These are phyloP conservation scores for Blastobasis adustella DNA, from an alignment of 2,888 invertebrate genomes.

Conservation along the genomic window DNA sequence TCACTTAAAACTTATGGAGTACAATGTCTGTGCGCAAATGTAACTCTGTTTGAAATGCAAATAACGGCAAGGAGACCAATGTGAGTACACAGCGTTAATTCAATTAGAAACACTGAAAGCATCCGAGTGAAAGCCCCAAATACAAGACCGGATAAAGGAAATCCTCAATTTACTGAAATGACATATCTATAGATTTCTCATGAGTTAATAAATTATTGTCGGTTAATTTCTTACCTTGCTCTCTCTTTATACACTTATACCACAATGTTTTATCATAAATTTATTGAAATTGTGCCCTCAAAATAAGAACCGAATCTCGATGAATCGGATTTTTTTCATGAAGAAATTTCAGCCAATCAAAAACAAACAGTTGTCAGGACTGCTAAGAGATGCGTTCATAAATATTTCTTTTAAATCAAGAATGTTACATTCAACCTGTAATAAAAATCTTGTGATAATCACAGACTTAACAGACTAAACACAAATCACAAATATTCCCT, in stretches of 20 bases:
- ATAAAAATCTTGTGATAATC: no score
- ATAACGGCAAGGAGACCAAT: neutral
- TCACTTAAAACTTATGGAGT: neutral
- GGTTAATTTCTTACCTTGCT: conserved; percentile 13
- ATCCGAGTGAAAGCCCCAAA: conserved; percentile 11
- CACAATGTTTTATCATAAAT: conserved; percentile 11
- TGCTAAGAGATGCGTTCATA: conserved; percentile 40
- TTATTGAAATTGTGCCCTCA: conserved; percentile 1
- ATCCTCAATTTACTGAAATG: conserved; percentile 47
- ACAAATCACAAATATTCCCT: no score
- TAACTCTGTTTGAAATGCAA: neutral
- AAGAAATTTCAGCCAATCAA: conserved; percentile 59
- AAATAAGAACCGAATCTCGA: conserved; percentile 5
- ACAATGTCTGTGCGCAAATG: neutral
- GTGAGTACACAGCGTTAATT: conserved; percentile 27
- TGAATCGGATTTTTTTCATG: conserved; percentile 27
- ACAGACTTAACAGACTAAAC: no score
- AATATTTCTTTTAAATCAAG: neutral
- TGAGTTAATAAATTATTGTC: neutral
- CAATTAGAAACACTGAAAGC: conserved; percentile 31
- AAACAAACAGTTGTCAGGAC: conserved; percentile 65
- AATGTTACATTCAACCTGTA: no score
- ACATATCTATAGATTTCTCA: neutral
- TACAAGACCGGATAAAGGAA: conserved; percentile 52
- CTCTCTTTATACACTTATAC: conserved; percentile 6